Base-by-base conservation (phyloP, 2,113 vertebrate genomes). In the Scatophagus argus region DNA sequence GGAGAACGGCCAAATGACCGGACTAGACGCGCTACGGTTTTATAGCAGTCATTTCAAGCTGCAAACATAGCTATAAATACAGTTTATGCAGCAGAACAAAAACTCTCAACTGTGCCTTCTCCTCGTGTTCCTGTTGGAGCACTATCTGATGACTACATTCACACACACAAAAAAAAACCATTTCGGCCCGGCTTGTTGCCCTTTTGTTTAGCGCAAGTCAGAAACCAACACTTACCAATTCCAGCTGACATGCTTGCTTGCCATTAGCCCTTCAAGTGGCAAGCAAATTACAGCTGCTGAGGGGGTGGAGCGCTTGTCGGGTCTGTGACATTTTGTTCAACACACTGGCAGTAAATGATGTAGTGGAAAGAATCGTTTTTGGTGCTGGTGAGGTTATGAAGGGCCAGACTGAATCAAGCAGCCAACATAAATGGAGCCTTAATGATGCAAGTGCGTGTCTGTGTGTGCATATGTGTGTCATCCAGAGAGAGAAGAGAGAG, bases 271-370 rank as follows among this genome's bases (percentile, higher is more conserved):
- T 47, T 83, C 71, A 76, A 84, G 74, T 54, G 52, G 52, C 7
- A 8, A 68, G 71, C 70, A 88, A 87, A 90, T 91, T 72, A 76
- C 65, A 79, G 76, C 85, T 73, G 67, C 81, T 58, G 71, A 65
- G 68, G 44, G 62, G 83, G 32, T 60, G 56, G 58, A 54, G 68
- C n/a, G 46, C 44, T 58, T 64, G 75, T 77, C 31, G 8, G 8
- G 69, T 61, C 63, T 19, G 39, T 87, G 87, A 89, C 78, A 82
- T 89, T 85, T 73, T 31, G 74, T 79, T 88, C 66, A 88, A 81
- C 39, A 13, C 67, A n/a, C 34, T 32, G 36, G 70, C 58, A 58
- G 23, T 67, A 85, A 88, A 77, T 54, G 62, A 85, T 87, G 62
- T 82, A 81, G 78, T 76, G 78, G 67, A 77, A 69, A 66, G 59